Evolutionary conservation across 2,797 vertebrate genomes (phyloP).

Genomic region (Knipowitschia caucasica): DNA sequence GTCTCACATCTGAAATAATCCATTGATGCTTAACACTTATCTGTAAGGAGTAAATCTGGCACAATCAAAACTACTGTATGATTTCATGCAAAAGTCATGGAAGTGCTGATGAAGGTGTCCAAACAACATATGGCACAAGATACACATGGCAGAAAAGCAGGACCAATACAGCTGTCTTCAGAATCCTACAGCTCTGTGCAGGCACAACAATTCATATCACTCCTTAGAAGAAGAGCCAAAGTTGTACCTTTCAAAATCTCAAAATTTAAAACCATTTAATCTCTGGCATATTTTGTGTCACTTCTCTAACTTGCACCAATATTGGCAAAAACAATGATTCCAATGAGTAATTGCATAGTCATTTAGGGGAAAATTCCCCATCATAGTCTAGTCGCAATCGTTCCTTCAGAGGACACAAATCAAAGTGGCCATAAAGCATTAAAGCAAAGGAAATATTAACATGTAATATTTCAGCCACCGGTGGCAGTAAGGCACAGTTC

Average conservation of each 20-base stretch:
- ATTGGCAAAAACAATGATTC: constrained; percentile 52
- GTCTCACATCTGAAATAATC: constrained; percentile 53
- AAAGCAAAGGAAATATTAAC: constrained; percentile 46
- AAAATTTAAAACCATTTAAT: neutral
- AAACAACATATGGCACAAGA: constrained; percentile 19
- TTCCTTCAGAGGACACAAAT: constrained; percentile 37
- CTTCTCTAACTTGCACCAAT: constrained; percentile 29
- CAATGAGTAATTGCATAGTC: constrained; percentile 65
- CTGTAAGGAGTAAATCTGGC: neutral
- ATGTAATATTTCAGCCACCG: constrained; percentile 52
- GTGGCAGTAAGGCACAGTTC: constrained; percentile 69
- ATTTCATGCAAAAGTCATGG: neutral
- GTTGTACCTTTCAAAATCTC: constrained; percentile 2
- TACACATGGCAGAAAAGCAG: constrained; percentile 20
- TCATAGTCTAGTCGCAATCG: constrained; percentile 33
- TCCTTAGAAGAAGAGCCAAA: constrained; percentile 23
- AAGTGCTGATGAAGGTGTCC: constrained; percentile 6
- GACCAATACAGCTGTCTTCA: constrained; percentile 24
- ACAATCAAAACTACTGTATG: neutral
- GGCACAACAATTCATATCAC: constrained; percentile 7
- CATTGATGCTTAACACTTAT: neutral
- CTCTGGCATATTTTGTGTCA: constrained; percentile 15
- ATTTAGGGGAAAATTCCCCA: constrained; percentile 49
- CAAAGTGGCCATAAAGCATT: constrained; percentile 39
- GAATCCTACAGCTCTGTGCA: constrained; percentile 16